Conservation (phyloP, 2,888 invertebrate genomes). For the Dryobotodes eremita region DNA sequence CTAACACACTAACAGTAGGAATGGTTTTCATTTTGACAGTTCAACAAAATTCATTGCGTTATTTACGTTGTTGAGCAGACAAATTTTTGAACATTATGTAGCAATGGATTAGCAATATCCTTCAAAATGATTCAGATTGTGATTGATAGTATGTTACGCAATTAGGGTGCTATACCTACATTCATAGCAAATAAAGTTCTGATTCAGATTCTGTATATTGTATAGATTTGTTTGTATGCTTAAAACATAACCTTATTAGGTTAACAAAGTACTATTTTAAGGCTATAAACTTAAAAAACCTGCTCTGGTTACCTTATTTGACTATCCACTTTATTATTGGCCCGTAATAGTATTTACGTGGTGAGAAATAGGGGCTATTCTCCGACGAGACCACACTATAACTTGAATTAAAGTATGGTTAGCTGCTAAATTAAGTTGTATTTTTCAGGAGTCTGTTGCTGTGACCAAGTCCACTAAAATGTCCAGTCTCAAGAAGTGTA, state of each 20-base stretch:
- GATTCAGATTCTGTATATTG: too few species aligned
- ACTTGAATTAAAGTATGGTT: slow-evolving; percentile 50
- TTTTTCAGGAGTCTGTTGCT: slow-evolving; percentile 40
- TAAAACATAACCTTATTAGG: neutral
- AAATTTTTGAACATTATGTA: too few species aligned
- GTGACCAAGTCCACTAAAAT: neutral
- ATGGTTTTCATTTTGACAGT: too few species aligned
- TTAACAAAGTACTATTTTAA: neutral
- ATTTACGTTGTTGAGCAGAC: too few species aligned
- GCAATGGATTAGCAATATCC: too few species aligned
- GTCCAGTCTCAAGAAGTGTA: neutral
- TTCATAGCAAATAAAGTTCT: too few species aligned
- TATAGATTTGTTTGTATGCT: neutral
- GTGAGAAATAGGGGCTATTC: slow-evolving; percentile 28
- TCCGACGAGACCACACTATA: slow-evolving; percentile 23
- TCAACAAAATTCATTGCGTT: too few species aligned
- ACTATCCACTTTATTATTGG: slow-evolving; percentile 29
- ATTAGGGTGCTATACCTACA: too few species aligned
- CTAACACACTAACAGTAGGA: too few species aligned
- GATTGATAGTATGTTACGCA: too few species aligned
- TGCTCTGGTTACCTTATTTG: neutral
- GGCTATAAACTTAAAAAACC: neutral
- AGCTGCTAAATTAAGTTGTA: slow-evolving; percentile 41
- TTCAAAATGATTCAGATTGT: too few species aligned
- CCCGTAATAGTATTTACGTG: neutral